Base-by-base conservation (phyloP, 2,797 vertebrate genomes). In the Lutjanus campechanus region DNA sequence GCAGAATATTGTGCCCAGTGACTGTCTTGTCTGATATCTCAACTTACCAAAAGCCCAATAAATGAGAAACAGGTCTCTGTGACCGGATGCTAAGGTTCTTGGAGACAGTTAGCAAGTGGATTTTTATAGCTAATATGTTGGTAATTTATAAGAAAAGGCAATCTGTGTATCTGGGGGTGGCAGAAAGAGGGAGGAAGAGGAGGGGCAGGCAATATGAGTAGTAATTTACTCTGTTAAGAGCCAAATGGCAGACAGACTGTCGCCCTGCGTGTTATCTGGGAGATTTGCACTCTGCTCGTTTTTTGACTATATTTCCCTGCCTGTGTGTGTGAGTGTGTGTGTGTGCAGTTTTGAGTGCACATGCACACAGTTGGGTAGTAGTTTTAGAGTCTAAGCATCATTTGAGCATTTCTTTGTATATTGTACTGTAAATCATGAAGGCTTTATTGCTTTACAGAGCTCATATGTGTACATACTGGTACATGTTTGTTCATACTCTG, bases 191-290 rank as follows among this genome's bases (percentile, higher is more conserved):
- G 86, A 73, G 83, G 53, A 77, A 73, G 85, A 75, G 90, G 89
- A 85, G 92, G 92, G 89, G 92, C 50, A 71, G 83, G 86, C 83
- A 88, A 91, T 88, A 90, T 91, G 90, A 91, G 89, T 95, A 87
- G 95, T 97, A 97, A 98, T 98, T 97, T 97, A 95, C 95, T 94
- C 94, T 87, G 90, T 96, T 96, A 96, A 95, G 94, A 97, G 96
- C 95, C 96, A 98, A 98, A 98, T 98, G 97, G 96, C 94, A 96
- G 94, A 96, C 97, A 98, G 97, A 96, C 97, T 98, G 97, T 95
- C 93, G 94, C 97, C 95, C 97, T 96, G 96, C 97, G 25, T 97
- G 97, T 96, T 95, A 96, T 97, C 97, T 83, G 69, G 78, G 93
- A 95, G 96, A 96, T 95, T 96, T 96, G 96, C 95, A 96, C 95